Evolutionary conservation across 2,797 vertebrate species (phyloP).

Genomic region (Sparus aurata): DNA sequence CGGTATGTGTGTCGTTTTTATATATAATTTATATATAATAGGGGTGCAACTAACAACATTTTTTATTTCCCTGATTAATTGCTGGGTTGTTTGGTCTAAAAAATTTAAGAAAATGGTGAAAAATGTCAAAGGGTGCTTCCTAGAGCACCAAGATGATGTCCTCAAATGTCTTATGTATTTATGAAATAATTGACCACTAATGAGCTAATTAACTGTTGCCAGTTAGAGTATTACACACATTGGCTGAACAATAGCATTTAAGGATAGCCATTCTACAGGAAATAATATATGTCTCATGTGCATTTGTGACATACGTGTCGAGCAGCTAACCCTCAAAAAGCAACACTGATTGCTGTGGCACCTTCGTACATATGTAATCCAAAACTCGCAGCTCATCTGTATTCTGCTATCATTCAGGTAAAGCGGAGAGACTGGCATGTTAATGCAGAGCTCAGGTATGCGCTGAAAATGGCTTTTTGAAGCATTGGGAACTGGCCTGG

Average conservation of each 20-base stretch:
- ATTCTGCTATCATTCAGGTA: slow-evolving; percentile 52
- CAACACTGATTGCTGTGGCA: slow-evolving; percentile 26
- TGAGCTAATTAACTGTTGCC: too few relatives aligned
- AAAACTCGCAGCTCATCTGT: slow-evolving; percentile 38
- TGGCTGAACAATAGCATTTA: too few relatives aligned
- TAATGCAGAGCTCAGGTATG: slow-evolving; percentile 38
- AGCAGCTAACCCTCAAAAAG: background rate
- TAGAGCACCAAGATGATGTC: too few relatives aligned
- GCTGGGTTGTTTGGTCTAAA: too few relatives aligned
- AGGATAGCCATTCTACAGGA: background rate
- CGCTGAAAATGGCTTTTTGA: slow-evolving; percentile 38
- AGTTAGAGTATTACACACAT: background rate
- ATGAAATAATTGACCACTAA: too few relatives aligned
- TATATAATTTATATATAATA: too few relatives aligned
- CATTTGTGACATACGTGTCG: background rate
- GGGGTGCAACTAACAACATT: too few relatives aligned
- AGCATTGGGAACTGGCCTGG: slow-evolving; percentile 18
- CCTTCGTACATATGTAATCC: slow-evolving; percentile 27
- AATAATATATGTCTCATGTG: slow-evolving; percentile 4
- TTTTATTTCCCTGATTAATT: too few relatives aligned
- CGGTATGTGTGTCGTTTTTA: too few relatives aligned
- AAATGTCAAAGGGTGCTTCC: too few relatives aligned
- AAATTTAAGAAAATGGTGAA: too few relatives aligned
- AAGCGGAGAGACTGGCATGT: slow-evolving; percentile 38
- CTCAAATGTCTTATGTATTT: too few relatives aligned